A percentile compares a stretch with the other conserved stretches of the same genome.
Evolutionary conservation across 2,113 vertebrate genomes (phyloP).

Genomic region (Onychostoma macrolepis): DNA sequence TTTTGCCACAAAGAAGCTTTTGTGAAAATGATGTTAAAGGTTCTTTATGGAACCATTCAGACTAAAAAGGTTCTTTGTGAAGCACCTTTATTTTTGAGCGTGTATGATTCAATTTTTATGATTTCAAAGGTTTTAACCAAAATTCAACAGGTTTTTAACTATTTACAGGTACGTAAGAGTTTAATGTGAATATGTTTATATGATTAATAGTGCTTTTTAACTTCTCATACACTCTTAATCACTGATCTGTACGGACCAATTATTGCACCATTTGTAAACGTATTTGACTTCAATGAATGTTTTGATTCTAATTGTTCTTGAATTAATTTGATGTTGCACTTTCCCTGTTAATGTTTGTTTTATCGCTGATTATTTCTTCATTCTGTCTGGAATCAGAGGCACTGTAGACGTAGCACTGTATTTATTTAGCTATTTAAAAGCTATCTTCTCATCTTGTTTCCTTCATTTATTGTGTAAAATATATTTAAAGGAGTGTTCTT

Average conservation of each 20-base stretch:
- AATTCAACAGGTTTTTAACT: constrained; percentile 54
- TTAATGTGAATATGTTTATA: not conserved
- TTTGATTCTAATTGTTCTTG: constrained; percentile 26
- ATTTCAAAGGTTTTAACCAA: constrained; percentile 58
- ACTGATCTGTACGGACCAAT: constrained; percentile 21
- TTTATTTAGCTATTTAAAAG: not conserved
- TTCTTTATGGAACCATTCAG: too few relatives aligned
- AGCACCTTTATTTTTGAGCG: too few relatives aligned
- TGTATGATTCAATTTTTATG: constrained; percentile 17
- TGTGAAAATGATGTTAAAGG: too few relatives aligned
- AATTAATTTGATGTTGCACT: constrained; percentile 58
- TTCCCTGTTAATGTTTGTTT: constrained; percentile 30
- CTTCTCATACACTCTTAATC: not conserved
- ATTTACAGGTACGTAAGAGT: constrained; percentile 52
- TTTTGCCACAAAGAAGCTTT: too few relatives aligned
- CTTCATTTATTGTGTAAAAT: constrained; percentile 2
- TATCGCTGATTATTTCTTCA: constrained; percentile 1
- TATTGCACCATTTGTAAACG: constrained; percentile 63
- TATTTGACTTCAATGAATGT: constrained; percentile 22
- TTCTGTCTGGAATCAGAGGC: not conserved
- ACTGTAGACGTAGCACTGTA: constrained; percentile 32
- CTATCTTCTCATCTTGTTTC: not conserved
- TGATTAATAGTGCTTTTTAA: not conserved
- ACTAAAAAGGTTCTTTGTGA: too few relatives aligned
- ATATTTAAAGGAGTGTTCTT: not conserved